Percentiles rank a stretch among this genome's conserved stretches.
phyloP scores from a whole-genome alignment of 1,140 invertebrate species.

The Listronotus oregonensis region DNA sequence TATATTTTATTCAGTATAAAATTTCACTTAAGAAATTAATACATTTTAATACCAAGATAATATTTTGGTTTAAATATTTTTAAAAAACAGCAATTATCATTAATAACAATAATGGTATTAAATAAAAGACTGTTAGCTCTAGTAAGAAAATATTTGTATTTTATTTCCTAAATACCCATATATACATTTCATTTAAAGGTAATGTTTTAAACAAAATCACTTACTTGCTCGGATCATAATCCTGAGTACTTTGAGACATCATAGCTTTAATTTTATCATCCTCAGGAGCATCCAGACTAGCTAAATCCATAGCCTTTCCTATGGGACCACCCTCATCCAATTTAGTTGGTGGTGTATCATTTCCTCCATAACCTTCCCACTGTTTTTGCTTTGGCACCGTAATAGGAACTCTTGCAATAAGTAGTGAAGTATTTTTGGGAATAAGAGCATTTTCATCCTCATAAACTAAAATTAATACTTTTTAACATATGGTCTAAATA shows the following conservation, averaged over 20 bases:
- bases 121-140: too few relatives aligned
- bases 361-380: slow-evolving; percentile 62
- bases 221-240: slow-evolving; percentile 96
- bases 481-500: slow-evolving; percentile 6
- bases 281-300: slow-evolving; percentile 88
- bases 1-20: too few relatives aligned
- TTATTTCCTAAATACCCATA: too few relatives aligned
- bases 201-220: slow-evolving; percentile 43
- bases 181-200: too few relatives aligned
- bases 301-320: slow-evolving; percentile 77
- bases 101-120: too few relatives aligned
- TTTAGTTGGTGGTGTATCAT: slow-evolving; percentile 53
- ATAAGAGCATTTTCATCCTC: slow-evolving; percentile 88
- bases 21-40: too few relatives aligned
- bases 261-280: slow-evolving; percentile 97
- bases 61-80: too few relatives aligned
- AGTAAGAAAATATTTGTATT: too few relatives aligned
- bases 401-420: slow-evolving; percentile 89
- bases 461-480: slow-evolving; percentile 74
- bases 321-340: slow-evolving; percentile 61
- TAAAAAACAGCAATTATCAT: too few relatives aligned
- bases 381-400: slow-evolving; percentile 75
- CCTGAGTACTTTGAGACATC: slow-evolving; percentile 94
- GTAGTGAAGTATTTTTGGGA: slow-evolving; percentile 96
- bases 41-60: too few relatives aligned